Evolutionary conservation across 2,888 invertebrate species (phyloP).

Genomic region (Scaptomyza reducta): DNA sequence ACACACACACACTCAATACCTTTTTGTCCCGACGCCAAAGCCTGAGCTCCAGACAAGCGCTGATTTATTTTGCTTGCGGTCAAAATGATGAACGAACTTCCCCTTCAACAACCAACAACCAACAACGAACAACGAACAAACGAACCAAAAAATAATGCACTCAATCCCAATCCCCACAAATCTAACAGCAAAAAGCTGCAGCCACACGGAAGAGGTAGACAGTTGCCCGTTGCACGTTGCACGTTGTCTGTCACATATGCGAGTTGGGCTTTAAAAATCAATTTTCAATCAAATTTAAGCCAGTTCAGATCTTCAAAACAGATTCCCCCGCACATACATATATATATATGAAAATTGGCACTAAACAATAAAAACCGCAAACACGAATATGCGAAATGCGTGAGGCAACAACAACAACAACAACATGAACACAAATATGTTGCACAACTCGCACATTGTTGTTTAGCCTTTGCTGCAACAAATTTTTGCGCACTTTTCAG

Average conservation of each 20-base stretch:
- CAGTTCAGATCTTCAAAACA: slow-evolving; percentile 31
- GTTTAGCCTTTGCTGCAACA: slow-evolving; percentile 40
- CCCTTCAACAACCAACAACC: slow-evolving; percentile 12
- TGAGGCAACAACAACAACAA: slow-evolving; percentile 18
- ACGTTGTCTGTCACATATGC: slow-evolving; percentile 12
- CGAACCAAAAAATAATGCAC: slow-evolving; percentile 5
- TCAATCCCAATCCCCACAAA: slow-evolving; percentile 56
- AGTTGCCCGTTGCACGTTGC: slow-evolving; percentile 15
- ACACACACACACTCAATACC: slow-evolving; percentile 2
- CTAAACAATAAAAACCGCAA: slow-evolving; percentile 9
- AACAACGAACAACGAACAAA: slow-evolving; percentile 3
- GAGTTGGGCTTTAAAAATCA: slow-evolving; percentile 51
- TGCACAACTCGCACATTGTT: slow-evolving; percentile 58
- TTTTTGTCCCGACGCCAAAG: slow-evolving; percentile 18
- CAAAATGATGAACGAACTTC: slow-evolving; percentile 75
- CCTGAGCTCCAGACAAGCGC: slow-evolving; percentile 68
- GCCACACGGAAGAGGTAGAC: slow-evolving; percentile 8
- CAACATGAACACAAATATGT: slow-evolving; percentile 35
- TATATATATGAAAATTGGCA: slow-evolving; percentile 25
- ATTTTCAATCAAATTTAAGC: slow-evolving; percentile 66
- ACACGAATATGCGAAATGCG: slow-evolving; percentile 33
- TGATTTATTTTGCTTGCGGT: slow-evolving; percentile 77
- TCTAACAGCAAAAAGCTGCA: slow-evolving; percentile 56
- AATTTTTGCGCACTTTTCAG: slow-evolving; percentile 68
- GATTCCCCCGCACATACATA: slow-evolving; percentile 2